Conservation (phyloP, 2,888 invertebrate genomes). For the Neocrepidodera transversa region DNA sequence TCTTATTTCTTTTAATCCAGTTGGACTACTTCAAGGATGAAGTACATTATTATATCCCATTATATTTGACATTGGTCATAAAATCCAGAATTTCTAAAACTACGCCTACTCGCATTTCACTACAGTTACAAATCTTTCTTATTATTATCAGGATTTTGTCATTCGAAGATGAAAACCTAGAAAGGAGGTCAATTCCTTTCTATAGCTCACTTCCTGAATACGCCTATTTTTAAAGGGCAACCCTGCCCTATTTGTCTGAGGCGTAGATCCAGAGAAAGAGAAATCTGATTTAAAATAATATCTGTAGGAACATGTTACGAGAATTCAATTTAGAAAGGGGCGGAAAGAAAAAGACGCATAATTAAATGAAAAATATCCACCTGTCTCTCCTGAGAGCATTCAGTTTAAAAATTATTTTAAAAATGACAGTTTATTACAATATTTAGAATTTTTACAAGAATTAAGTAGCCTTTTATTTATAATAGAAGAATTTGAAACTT, state of each 20-base stretch:
- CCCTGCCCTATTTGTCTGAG: neutral
- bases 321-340: slow-evolving; percentile 16
- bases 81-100: neutral
- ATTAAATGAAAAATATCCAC: slow-evolving; percentile 19
- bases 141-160: neutral
- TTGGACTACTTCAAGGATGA: too few relatives aligned
- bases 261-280: neutral
- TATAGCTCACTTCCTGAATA: neutral
- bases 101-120: neutral
- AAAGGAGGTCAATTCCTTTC: neutral
- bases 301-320: slow-evolving; percentile 9
- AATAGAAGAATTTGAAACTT: too few relatives aligned
- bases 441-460: too few relatives aligned
- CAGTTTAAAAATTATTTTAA: neutral
- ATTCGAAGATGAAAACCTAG: neutral
- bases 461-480: too few relatives aligned
- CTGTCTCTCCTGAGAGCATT: neutral
- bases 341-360: slow-evolving; percentile 9
- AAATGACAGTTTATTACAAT: too few relatives aligned
- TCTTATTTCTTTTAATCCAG: too few relatives aligned
- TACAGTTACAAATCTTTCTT: neutral
- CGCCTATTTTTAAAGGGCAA: neutral
- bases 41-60: too few relatives aligned
- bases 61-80: neutral
- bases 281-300: slow-evolving; percentile 22